Evolutionary conservation across 1,140 invertebrate genomes (phyloP).

Genomic region (Atopsyche davidsoni): DNA sequence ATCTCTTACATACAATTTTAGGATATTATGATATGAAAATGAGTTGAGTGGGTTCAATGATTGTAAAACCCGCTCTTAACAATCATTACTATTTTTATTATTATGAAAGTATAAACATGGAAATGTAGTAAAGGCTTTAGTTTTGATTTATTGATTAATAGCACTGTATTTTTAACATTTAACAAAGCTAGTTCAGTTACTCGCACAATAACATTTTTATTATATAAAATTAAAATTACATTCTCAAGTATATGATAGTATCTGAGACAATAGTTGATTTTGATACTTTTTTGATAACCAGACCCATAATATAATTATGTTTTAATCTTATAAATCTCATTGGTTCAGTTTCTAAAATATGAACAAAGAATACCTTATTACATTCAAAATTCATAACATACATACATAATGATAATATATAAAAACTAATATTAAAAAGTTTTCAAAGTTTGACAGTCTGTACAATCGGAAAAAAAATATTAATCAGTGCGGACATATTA

Average conservation of each 20-base stretch:
- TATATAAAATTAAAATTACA: no score
- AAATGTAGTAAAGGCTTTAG: slow-evolving; percentile 20
- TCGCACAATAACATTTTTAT: no score
- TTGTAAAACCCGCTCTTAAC: slow-evolving; percentile 1
- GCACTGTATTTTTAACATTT: no score
- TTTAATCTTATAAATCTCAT: slow-evolving; percentile 9
- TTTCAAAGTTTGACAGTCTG: slow-evolving; percentile 18
- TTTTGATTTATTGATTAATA: slow-evolving; percentile 16
- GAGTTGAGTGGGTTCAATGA: slow-evolving; percentile 14
- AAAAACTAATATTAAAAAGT: no score
- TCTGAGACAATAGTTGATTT: no score
- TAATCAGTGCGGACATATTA: slow-evolving; percentile 24
- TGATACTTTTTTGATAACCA: background rate
- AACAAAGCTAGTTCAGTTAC: slow-evolving; percentile 21
- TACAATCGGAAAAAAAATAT: slow-evolving; percentile 15
- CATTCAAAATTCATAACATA: no score
- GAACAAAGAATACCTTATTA: no score
- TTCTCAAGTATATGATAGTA: no score
- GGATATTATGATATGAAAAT: slow-evolving; percentile 24
- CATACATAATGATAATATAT: no score
- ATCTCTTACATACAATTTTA: slow-evolving; percentile 9
- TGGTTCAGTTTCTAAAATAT: slow-evolving; percentile 15
- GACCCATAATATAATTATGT: no score
- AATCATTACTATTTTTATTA: slow-evolving; percentile 18
- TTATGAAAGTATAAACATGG: slow-evolving; percentile 27